Percentiles rank a stretch among this genome's conserved stretches.
These are phyloP conservation scores for Diabrotica virgifera DNA, from an alignment of 1,140 invertebrate species.

Conservation along the genomic window DNA sequence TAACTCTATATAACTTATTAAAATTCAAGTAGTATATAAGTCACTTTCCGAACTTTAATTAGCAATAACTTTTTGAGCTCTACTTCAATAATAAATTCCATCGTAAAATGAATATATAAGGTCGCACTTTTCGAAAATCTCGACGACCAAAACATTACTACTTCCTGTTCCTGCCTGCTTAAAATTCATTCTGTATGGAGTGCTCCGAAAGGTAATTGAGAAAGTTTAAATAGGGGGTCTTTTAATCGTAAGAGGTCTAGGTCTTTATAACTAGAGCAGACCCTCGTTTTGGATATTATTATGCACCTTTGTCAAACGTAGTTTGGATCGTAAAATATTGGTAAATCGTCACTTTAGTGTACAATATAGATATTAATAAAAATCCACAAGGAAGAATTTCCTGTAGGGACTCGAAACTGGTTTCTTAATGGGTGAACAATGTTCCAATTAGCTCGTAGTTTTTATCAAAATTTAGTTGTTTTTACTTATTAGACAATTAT, in stretches of 20 bases:
- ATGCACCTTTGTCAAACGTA: no score
- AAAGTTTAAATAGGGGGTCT: neutral
- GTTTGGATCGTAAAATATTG: no score
- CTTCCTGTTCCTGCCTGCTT: neutral
- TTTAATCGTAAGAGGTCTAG: neutral
- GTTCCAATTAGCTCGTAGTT: no score
- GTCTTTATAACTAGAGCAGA: conserved; percentile 3
- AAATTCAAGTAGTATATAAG: neutral
- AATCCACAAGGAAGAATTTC: no score
- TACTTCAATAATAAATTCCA: conserved; percentile 3
- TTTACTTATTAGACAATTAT: no score
- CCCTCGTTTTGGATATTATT: no score
- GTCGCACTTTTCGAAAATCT: neutral
- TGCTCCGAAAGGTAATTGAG: neutral
- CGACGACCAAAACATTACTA: neutral
- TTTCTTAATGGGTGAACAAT: no score
- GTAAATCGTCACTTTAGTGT: no score
- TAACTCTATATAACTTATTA: conserved; percentile 3
- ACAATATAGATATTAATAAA: no score
- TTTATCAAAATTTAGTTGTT: no score
- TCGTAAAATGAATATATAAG: neutral
- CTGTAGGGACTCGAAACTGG: no score
- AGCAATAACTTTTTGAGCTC: neutral
- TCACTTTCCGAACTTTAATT: conserved; percentile 1
- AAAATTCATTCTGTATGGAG: conserved; percentile 2